Evolutionary conservation across 2,888 invertebrate genomes (phyloP).

Genomic region (Dascillus cervinus): DNA sequence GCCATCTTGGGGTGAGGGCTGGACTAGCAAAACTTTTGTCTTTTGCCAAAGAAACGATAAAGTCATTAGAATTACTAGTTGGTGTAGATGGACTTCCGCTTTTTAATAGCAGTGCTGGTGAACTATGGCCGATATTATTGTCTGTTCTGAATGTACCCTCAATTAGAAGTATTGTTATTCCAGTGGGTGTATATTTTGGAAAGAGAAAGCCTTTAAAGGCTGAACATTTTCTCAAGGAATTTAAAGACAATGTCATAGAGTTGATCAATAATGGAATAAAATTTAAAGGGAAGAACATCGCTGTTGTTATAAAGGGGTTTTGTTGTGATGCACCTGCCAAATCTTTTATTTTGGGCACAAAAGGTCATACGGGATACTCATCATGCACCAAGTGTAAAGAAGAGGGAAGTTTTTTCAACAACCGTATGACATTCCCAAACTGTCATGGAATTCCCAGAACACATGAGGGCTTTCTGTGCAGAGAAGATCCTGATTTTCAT

Average conservation of each 20-base stretch:
- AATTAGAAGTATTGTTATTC: slow-evolving; percentile 3
- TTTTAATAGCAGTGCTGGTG: slow-evolving; percentile 1
- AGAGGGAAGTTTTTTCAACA: slow-evolving; percentile 6
- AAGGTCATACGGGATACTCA: slow-evolving; percentile 11
- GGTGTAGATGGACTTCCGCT: slow-evolving; percentile 3
- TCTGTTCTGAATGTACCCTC: slow-evolving; percentile 1
- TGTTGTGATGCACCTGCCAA: slow-evolving; percentile 12
- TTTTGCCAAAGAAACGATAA: neutral
- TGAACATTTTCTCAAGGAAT: slow-evolving; percentile 5
- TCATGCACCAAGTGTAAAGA: slow-evolving; percentile 9
- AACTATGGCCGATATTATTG: slow-evolving; percentile 4
- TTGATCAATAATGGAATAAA: slow-evolving; percentile 2
- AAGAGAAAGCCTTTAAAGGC: slow-evolving; percentile 3
- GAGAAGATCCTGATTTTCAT: slow-evolving; percentile 3
- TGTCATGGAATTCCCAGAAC: neutral
- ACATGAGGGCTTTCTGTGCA: slow-evolving; percentile 3
- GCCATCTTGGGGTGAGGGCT: slow-evolving; percentile 9
- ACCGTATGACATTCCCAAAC: slow-evolving; percentile 3
- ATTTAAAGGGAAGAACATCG: slow-evolving; percentile 3
- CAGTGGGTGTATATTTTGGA: slow-evolving; percentile 6
- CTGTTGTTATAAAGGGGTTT: no score
- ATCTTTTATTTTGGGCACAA: slow-evolving; percentile 7
- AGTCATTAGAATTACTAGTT: slow-evolving; percentile 4
- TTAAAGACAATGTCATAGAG: slow-evolving; percentile 2
- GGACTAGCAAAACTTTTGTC: slow-evolving; percentile 2